Base-by-base conservation (phyloP, 2,888 invertebrate species). In the Drosophila sordidula region DNA sequence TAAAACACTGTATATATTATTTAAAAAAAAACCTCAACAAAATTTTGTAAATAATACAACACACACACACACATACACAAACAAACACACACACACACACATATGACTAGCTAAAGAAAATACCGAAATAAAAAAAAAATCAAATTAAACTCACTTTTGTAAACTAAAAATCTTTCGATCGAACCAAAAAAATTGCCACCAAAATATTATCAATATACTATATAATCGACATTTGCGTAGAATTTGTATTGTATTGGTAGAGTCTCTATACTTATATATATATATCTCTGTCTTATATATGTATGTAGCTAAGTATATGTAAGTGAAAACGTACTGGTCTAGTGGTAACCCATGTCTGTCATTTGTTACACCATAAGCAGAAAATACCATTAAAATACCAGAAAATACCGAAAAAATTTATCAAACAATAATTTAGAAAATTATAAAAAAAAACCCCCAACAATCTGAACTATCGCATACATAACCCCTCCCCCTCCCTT, bases 21-120 rank as follows among this genome's bases (percentile, higher is more conserved):
- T 2, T 26, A 32, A 32, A 9, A 26, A 41, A 32, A 18, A 51
- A 36, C n/a, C 38, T 29, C 22, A 65, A 51, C 46, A 26, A 73
- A 75, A 73, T 73, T 69, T 42, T 72, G 75, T 75, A 75, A 77
- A 75, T 75, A 75, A 75, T 44, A 56, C 42, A 2, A 38, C 29
- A 70, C 55, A 65, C 46, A 52, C 22, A 57, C 39, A 55, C 45
- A 73, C 36, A 52, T 22, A 45, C 39, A 51, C 34, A n/a, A n/a
- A 18, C 18, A 18, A 1, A 18, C 18, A 51, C 41, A 51, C 12
- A 41, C 38, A 47, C 12, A 52, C 36, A 38, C 44, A 50, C 34
- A 29, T 66, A 26, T 12, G 42, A 75, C 34, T 39, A 22, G 16
- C 38, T 44, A 65, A 41, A 36, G 11, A 64, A 57, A 50, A 42